These are phyloP conservation scores for Ectemnius continuus DNA, from an alignment of 2,888 invertebrate genomes.

Conservation along the genomic window DNA sequence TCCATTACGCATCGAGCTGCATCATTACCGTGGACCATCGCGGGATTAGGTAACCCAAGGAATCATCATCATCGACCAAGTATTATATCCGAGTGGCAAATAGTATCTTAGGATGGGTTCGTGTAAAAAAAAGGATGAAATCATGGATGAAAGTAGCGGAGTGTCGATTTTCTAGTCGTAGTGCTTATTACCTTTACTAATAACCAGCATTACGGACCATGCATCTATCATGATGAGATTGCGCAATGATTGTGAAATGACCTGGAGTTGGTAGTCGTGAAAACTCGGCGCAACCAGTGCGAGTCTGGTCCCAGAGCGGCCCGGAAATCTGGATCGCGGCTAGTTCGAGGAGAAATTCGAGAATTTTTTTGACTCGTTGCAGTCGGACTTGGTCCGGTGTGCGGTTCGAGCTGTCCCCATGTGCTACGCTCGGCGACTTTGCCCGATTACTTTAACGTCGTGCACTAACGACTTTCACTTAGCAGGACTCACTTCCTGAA, in stretches of 20 bases:
- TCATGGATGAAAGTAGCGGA: not conserved
- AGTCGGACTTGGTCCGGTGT: constrained; percentile 10
- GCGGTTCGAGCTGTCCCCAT: not conserved
- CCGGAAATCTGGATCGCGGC: constrained; percentile 16
- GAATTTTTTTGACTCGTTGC: constrained; percentile 5
- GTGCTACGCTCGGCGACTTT: constrained; percentile 13
- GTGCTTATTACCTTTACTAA: constrained; percentile 44
- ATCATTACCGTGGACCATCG: not conserved
- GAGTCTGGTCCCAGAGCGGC: not conserved
- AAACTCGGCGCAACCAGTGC: not conserved
- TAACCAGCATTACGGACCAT: constrained; percentile 39
- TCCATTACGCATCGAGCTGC: not conserved
- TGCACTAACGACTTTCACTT: constrained; percentile 71
- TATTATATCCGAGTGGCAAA: too few species aligned
- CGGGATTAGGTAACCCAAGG: not conserved
- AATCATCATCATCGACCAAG: not conserved
- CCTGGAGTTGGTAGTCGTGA: not conserved
- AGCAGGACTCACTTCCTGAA: constrained; percentile 69
- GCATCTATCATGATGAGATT: constrained; percentile 23
- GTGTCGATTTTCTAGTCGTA: constrained; percentile 35
- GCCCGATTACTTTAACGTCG: constrained; percentile 40
- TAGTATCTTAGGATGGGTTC: too few species aligned
- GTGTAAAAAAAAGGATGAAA: too few species aligned
- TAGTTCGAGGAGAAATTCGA: constrained; percentile 31
- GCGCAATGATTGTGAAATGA: constrained; percentile 40